Percentiles rank a stretch among this genome's conserved stretches.
phyloP scores from a whole-genome alignment of 2,113 vertebrate species.

The Pao palembangensis region DNA sequence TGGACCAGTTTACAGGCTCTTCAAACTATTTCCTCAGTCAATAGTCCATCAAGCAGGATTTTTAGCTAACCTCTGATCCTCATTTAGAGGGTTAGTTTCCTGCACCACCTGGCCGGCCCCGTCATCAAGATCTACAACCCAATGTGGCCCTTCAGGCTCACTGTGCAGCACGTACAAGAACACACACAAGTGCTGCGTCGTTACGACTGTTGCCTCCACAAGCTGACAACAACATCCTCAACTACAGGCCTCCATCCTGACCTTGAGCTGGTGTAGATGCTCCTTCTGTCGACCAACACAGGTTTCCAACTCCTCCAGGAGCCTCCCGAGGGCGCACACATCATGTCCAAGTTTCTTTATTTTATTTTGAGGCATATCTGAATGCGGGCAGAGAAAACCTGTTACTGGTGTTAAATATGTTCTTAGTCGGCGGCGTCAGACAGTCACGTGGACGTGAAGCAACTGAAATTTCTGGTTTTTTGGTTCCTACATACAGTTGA shows the following conservation, averaged over 20 bases:
- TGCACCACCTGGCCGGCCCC: no score
- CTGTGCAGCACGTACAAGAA: no score
- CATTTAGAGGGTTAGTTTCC: no score
- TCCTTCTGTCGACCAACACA: conserved; percentile 54
- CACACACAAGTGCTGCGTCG: not conserved
- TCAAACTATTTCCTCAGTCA: no score
- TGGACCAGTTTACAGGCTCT: no score
- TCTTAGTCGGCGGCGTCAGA: not conserved
- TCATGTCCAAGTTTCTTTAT: conserved; percentile 67
- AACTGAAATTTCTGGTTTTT: not conserved
- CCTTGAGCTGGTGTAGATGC: conserved; percentile 67
- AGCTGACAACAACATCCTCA: not conserved
- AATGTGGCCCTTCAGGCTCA: no score
- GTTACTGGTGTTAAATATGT: not conserved
- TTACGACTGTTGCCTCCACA: not conserved
- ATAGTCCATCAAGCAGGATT: no score
- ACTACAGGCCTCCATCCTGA: conserved; percentile 15
- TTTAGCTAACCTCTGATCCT: no score
- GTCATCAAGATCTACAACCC: no score
- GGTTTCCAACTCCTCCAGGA: conserved; percentile 69
- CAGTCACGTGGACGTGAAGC: no score
- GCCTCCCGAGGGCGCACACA: conserved; percentile 44
- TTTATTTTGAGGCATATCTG: conserved; percentile 66
- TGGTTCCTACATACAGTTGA: not conserved
- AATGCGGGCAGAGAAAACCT: conserved; percentile 1